Conservation (phyloP, 1,140 invertebrate genomes). For the Geopemphigus sp. region DNA sequence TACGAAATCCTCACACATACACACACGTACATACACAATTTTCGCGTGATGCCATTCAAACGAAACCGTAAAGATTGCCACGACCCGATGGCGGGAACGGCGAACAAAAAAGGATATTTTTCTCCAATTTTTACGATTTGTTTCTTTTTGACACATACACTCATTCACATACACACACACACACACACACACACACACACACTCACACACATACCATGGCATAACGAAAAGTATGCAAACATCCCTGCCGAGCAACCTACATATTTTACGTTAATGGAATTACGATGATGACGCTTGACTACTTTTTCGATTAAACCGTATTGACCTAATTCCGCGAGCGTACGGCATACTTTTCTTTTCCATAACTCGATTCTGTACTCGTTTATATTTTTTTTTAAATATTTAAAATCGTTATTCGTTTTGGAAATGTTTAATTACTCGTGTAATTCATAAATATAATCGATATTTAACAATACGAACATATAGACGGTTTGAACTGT, state of each 20-base stretch:
- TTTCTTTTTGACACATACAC: not conserved
- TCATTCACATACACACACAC: not conserved
- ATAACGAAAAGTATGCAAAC: conserved; percentile 5
- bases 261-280: conserved; percentile 7
- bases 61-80: conserved; percentile 2
- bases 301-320: conserved; percentile 7
- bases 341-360: too few species aligned
- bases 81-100: too few species aligned
- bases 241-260: not conserved
- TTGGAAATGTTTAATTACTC: too few species aligned
- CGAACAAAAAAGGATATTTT: conserved; percentile 5
- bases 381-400: too few species aligned
- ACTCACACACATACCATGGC: too few species aligned
- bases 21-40: not conserved
- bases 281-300: conserved; percentile 1
- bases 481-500: not conserved
- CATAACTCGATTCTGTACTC: too few species aligned
- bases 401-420: too few species aligned
- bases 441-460: too few species aligned
- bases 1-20: not conserved
- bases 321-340: too few species aligned
- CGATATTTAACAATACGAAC: too few species aligned
- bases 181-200: too few species aligned
- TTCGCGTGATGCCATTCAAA: not conserved
- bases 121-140: too few species aligned